phyloP scores from a whole-genome alignment of 2,888 invertebrate genomes.

The Helleia helle region DNA sequence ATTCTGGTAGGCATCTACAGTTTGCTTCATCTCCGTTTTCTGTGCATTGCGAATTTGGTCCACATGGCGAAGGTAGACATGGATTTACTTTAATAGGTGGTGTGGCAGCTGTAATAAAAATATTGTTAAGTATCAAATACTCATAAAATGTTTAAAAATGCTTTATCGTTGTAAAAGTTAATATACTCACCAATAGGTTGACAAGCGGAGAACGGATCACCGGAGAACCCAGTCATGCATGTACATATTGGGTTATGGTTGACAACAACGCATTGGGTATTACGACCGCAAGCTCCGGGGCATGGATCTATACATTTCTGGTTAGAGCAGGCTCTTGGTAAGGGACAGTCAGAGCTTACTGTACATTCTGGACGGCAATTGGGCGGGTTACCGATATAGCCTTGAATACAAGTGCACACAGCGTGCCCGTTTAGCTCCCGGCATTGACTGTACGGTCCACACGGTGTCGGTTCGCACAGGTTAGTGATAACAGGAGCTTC shows the following conservation, averaged over 20 bases:
- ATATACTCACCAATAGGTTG: constrained; percentile 55
- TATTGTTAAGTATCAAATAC: neutral
- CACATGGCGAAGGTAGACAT: constrained; percentile 79
- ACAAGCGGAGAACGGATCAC: constrained; percentile 83
- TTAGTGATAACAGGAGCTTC: constrained; percentile 33
- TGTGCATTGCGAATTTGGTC: constrained; percentile 76
- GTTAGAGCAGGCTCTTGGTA: constrained; percentile 81
- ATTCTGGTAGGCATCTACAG: constrained; percentile 78
- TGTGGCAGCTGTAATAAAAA: constrained; percentile 33
- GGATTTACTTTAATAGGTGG: constrained; percentile 60
- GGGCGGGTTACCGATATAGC: constrained; percentile 80
- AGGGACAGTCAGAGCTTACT: constrained; percentile 81
- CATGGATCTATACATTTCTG: constrained; percentile 86
- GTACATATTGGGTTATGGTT: constrained; percentile 80
- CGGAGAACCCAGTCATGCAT: constrained; percentile 77
- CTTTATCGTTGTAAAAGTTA: neutral
- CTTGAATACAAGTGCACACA: constrained; percentile 81
- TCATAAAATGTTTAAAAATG: neutral
- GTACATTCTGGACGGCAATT: constrained; percentile 86
- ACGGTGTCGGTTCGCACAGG: constrained; percentile 64
- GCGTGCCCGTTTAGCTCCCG: constrained; percentile 78
- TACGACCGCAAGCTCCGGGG: constrained; percentile 80
- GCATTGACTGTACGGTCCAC: constrained; percentile 84
- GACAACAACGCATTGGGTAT: constrained; percentile 73
- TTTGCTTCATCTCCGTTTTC: constrained; percentile 74